Percentiles rank a stretch among this genome's conserved stretches.
Evolutionary conservation across 2,888 invertebrate species (phyloP).

Genomic region (Elegia similella): DNA sequence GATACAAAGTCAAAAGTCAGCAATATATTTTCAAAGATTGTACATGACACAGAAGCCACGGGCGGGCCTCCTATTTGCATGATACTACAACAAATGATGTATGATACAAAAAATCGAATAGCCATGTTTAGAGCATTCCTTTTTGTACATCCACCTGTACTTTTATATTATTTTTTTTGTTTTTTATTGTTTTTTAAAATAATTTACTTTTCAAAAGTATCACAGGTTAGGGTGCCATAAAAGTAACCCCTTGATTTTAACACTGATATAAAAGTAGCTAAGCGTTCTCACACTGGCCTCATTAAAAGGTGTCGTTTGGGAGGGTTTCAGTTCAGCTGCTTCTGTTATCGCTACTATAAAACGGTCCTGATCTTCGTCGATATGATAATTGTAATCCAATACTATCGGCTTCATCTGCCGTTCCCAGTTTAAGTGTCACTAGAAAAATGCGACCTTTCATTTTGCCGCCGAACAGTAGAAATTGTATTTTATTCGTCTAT

Average conservation of each 20-base stretch:
- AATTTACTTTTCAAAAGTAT: slow-evolving; percentile 12
- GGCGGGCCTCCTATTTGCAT: slow-evolving; percentile 13
- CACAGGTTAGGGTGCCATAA: slow-evolving; percentile 35
- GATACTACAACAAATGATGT: slow-evolving; percentile 11
- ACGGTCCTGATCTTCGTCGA: slow-evolving; percentile 61
- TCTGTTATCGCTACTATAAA: slow-evolving; percentile 64
- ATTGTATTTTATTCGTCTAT: slow-evolving; percentile 18
- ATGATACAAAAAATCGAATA: slow-evolving; percentile 2
- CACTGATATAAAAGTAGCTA: slow-evolving; percentile 49
- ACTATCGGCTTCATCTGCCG: slow-evolving; percentile 54
- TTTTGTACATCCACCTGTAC: too few relatives aligned
- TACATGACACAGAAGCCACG: slow-evolving; percentile 12
- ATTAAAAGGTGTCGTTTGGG: slow-evolving; percentile 67
- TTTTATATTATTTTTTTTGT: too few relatives aligned
- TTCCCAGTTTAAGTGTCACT: slow-evolving; percentile 39
- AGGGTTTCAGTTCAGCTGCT: slow-evolving; percentile 57
- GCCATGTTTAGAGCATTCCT: neutral
- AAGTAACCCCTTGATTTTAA: slow-evolving; percentile 53
- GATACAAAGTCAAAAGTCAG: slow-evolving; percentile 8
- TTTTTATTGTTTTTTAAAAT: neutral
- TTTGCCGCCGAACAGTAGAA: slow-evolving; percentile 14
- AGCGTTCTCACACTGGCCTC: slow-evolving; percentile 61
- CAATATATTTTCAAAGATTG: slow-evolving; percentile 9
- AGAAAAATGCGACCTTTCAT: slow-evolving; percentile 18
- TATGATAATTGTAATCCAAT: slow-evolving; percentile 75